These are phyloP conservation scores for Corticium candelabrum DNA, from an alignment of 37 sponge, comb jelly and placozoan species.

Conservation along the genomic window DNA sequence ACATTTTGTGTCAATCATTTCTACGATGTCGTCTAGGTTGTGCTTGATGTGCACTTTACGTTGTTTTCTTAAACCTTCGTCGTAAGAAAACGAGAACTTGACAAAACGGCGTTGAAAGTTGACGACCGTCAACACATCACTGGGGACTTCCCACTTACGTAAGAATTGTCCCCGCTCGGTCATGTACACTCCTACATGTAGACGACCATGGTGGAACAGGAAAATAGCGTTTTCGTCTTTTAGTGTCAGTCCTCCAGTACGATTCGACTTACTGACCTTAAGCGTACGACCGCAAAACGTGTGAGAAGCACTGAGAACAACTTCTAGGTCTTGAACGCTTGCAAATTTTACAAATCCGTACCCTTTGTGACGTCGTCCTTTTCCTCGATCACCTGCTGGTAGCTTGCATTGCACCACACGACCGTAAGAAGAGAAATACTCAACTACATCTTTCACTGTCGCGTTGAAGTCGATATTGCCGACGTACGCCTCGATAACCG, in stretches of 20 bases:
- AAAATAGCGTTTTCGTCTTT: neutral
- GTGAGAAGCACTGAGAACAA: neutral
- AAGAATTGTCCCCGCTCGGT: neutral
- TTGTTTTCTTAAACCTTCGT: neutral
- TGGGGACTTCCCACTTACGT: neutral
- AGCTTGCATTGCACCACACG: neutral
- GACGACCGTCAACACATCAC: neutral
- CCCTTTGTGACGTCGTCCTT: neutral
- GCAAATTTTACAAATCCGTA: neutral
- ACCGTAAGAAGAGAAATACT: neutral
- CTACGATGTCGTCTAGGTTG: neutral
- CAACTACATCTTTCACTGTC: neutral
- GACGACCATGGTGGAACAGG: neutral
- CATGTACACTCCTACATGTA: neutral
- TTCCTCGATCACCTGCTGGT: neutral
- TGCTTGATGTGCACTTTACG: neutral
- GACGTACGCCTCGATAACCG: neutral
- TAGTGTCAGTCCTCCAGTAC: neutral
- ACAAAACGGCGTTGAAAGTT: neutral
- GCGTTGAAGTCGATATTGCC: neutral
- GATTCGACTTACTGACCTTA: neutral
- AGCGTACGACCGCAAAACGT: neutral
- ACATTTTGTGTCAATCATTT: neutral
- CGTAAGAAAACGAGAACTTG: neutral
- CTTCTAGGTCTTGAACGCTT: neutral